These are phyloP conservation scores for Drosophila novamexicana DNA, from an alignment of 1,140 invertebrate species.

Conservation along the genomic window DNA sequence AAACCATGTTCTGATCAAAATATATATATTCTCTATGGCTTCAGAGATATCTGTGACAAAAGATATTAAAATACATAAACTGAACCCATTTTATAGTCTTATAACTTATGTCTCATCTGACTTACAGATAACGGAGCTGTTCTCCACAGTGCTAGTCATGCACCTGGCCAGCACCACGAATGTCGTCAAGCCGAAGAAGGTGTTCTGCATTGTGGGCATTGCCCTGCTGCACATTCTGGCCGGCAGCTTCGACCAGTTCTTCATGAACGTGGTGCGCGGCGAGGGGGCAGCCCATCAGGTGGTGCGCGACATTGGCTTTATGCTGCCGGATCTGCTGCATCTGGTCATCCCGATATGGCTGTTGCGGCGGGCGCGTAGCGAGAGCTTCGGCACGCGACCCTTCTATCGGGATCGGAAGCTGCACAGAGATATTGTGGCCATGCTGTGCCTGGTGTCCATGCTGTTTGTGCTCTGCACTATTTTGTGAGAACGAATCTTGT, in stretches of 20 bases:
- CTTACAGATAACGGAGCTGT: slow-evolving; percentile 88
- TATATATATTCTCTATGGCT: too few species aligned
- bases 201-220: slow-evolving; percentile 88
- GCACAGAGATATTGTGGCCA: slow-evolving; percentile 79
- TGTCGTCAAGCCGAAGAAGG: slow-evolving; percentile 87
- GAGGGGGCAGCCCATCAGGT: slow-evolving; percentile 90
- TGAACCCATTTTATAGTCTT: too few species aligned
- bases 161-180: slow-evolving; percentile 87
- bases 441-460: slow-evolving; percentile 78
- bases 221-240: slow-evolving; percentile 90
- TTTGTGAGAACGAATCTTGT: slow-evolving; percentile 81
- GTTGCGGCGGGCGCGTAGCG: slow-evolving; percentile 69
- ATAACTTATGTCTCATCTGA: not conserved
- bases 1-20: too few species aligned
- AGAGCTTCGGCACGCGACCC: slow-evolving; percentile 73
- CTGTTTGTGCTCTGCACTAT: slow-evolving; percentile 80
- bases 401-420: slow-evolving; percentile 79
- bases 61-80: too few species aligned
- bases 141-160: slow-evolving; percentile 88
- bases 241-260: slow-evolving; percentile 91
- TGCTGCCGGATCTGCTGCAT: slow-evolving; percentile 90
- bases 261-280: slow-evolving; percentile 89
- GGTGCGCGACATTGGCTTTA: slow-evolving; percentile 89
- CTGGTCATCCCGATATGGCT: slow-evolving; percentile 87
- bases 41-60: too few species aligned